Percentiles rank a stretch among this genome's conserved stretches.
Conservation (phyloP, 2,888 invertebrate species). For the Linnaemya vulpina region DNA sequence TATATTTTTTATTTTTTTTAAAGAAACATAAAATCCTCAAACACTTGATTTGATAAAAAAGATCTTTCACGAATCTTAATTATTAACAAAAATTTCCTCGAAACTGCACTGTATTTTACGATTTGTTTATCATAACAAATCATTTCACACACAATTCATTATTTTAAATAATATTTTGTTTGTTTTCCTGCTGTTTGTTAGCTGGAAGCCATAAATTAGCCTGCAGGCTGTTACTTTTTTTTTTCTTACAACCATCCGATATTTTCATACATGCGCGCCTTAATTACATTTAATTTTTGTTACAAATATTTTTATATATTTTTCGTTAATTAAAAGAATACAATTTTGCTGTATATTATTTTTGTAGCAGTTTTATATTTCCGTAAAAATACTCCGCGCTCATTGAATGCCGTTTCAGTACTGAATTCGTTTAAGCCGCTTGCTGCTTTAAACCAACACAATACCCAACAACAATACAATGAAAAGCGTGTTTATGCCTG, state of each 20-base stretch:
- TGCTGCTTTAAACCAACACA: constrained; percentile 53
- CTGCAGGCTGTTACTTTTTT: constrained; percentile 37
- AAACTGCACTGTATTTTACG: constrained; percentile 33
- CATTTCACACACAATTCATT: constrained; percentile 57
- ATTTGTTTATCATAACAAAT: constrained; percentile 54
- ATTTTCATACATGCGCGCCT: constrained; percentile 29
- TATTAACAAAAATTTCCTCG: not conserved
- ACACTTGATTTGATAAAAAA: constrained; percentile 15
- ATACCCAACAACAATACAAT: constrained; percentile 28
- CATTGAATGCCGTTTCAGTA: constrained; percentile 81
- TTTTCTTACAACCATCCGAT: constrained; percentile 2
- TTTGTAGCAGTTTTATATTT: constrained; percentile 49
- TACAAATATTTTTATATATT: constrained; percentile 8
- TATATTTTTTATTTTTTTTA: not conserved
- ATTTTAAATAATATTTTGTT: constrained; percentile 59
- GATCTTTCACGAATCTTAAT: constrained; percentile 1
- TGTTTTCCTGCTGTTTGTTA: constrained; percentile 19
- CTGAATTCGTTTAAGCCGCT: constrained; percentile 75
- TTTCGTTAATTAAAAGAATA: not conserved
- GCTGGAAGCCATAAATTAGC: constrained; percentile 36
- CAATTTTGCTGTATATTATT: not conserved
- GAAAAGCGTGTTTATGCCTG: constrained; percentile 53
- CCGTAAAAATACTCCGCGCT: constrained; percentile 74
- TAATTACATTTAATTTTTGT: constrained; percentile 17
- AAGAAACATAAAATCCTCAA: constrained; percentile 21